These are phyloP conservation scores for Helicoverpa assulta DNA, from an alignment of 2,888 invertebrate genomes.

Conservation along the genomic window DNA sequence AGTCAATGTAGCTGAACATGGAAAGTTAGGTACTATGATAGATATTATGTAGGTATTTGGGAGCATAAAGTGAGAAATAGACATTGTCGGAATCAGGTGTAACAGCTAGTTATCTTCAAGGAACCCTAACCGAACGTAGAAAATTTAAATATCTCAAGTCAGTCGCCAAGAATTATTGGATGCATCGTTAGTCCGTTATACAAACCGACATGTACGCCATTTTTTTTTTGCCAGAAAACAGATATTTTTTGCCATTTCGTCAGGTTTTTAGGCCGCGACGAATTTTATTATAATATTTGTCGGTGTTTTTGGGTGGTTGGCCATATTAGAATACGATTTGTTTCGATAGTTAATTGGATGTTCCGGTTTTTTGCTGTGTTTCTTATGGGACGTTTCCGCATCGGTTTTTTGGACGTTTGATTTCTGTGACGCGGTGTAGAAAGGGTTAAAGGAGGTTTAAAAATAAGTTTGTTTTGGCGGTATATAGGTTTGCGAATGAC, in stretches of 20 bases:
- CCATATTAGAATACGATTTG: constrained; percentile 70
- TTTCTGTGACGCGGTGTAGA: neutral
- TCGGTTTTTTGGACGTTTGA: constrained; percentile 5
- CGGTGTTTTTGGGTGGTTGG: constrained; percentile 67
- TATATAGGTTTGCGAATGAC: neutral
- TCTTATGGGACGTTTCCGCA: constrained; percentile 38
- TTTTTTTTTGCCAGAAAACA: constrained; percentile 41
- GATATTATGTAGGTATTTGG: too few species aligned
- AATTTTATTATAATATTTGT: constrained; percentile 83
- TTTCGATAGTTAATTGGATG: constrained; percentile 57
- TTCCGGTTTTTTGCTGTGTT: constrained; percentile 61
- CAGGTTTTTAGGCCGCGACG: constrained; percentile 80
- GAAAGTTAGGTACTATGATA: too few species aligned
- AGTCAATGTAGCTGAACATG: too few species aligned
- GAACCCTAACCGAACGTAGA: constrained; percentile 67
- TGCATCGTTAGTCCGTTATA: constrained; percentile 84
- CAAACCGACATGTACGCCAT: constrained; percentile 73
- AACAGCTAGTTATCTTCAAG: neutral
- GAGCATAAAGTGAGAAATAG: too few species aligned
- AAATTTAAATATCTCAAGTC: constrained; percentile 81
- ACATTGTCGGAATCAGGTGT: neutral
- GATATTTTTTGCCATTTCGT: constrained; percentile 81
- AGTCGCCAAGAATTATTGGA: constrained; percentile 80
- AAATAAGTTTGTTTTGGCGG: constrained; percentile 27
- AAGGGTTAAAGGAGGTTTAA: constrained; percentile 28